Percentiles rank a stretch among this genome's conserved stretches.
phyloP scores from a whole-genome alignment of 2,797 vertebrate genomes.

The Argentina silus region DNA sequence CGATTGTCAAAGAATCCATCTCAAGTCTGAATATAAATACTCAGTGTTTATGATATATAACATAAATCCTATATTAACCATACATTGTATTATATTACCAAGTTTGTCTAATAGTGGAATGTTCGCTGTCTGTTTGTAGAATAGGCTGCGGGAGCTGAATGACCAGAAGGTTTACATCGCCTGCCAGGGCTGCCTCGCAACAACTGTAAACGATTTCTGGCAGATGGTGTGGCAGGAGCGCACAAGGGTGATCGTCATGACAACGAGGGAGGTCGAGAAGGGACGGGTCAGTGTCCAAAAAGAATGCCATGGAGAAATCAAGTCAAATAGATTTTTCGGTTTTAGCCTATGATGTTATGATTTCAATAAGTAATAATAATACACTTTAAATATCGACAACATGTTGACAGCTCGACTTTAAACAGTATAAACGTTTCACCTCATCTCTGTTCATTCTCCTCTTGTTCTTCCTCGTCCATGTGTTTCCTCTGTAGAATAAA shows the following conservation, averaged over 20 bases:
- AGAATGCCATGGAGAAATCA: not conserved
- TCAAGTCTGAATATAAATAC: not conserved
- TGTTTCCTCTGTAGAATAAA: conserved; percentile 83
- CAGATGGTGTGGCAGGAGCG: conserved; percentile 97
- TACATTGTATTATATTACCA: no score
- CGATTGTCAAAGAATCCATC: no score
- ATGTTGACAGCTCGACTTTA: no score
- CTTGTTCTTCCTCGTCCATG: conserved; percentile 1
- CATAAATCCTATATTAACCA: no score
- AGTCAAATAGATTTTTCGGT: not conserved
- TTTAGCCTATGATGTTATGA: not conserved
- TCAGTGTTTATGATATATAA: no score
- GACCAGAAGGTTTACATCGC: conserved; percentile 90
- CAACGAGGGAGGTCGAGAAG: conserved; percentile 95
- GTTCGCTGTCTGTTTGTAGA: conserved; percentile 58
- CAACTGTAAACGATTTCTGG: conserved; percentile 94
- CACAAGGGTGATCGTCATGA: conserved; percentile 92
- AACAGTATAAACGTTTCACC: not conserved
- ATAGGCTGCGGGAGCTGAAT: conserved; percentile 65
- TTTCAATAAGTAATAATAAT: not conserved
- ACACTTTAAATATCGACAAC: no score
- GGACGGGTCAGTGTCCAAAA: conserved; percentile 84
- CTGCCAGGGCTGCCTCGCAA: conserved; percentile 89
- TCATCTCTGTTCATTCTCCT: not conserved
- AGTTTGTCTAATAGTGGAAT: not conserved